phyloP scores from a whole-genome alignment of 1,140 invertebrate species.

The Lithobius niger region DNA sequence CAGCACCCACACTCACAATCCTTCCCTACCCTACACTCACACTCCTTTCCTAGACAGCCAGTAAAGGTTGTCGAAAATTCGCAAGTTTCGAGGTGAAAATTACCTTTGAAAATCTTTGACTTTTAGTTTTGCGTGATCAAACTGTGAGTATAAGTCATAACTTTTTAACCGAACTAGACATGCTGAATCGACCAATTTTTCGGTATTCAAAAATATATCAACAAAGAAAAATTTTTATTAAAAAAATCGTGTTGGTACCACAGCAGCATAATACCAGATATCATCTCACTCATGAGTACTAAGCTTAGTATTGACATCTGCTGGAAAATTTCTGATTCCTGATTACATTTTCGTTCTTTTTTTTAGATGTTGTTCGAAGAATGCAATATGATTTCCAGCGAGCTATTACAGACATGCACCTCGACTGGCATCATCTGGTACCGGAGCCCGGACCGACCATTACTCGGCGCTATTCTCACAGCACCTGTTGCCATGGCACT shows the following conservation, averaged over 20 bases:
- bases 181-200: neutral
- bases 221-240: neutral
- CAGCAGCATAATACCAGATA: too few relatives aligned
- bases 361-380: constrained; percentile 56
- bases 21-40: too few relatives aligned
- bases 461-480: constrained; percentile 80
- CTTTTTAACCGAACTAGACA: too few relatives aligned
- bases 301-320: neutral
- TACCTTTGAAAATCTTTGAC: too few relatives aligned
- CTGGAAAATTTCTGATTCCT: neutral
- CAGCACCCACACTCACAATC: too few relatives aligned
- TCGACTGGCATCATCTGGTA: constrained; percentile 49
- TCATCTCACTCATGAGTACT: too few relatives aligned
- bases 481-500: constrained; percentile 63
- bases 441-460: constrained; percentile 49
- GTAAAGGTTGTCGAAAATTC: too few relatives aligned
- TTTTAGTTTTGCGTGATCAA: too few relatives aligned
- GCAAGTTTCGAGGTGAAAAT: too few relatives aligned
- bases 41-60: too few relatives aligned
- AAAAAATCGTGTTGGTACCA: neutral
- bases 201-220: too few relatives aligned
- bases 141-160: too few relatives aligned
- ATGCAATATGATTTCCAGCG: constrained; percentile 49
- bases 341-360: constrained; percentile 22
- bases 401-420: constrained; percentile 49